Evolutionary conservation across 2,113 vertebrate genomes (phyloP).

Genomic region (Corythaixoides concolor): DNA sequence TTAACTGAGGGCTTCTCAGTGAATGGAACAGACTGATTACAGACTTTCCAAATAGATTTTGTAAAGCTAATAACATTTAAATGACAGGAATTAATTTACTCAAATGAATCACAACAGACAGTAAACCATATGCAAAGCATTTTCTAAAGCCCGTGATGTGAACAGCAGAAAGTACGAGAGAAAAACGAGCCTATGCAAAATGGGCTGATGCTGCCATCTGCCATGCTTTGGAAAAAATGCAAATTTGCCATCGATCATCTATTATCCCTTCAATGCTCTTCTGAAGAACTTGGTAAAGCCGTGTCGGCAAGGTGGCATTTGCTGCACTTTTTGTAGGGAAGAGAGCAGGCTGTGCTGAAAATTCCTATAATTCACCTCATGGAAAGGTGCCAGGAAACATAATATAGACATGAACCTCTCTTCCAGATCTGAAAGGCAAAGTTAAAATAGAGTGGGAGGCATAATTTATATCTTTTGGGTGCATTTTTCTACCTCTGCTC

Average conservation of each 20-base stretch:
- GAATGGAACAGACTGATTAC: background rate
- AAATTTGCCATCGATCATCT: background rate
- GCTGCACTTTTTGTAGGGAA: background rate
- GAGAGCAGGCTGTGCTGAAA: background rate
- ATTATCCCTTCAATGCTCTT: background rate
- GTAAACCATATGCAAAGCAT: constrained; percentile 23
- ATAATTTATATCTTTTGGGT: background rate
- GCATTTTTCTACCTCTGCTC: background rate
- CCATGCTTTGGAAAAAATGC: constrained; percentile 39
- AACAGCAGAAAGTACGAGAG: background rate
- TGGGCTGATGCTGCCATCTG: constrained; percentile 32
- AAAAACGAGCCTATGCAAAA: constrained; percentile 26
- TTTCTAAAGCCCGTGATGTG: background rate
- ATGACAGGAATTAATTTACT: background rate
- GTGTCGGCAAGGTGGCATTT: background rate
- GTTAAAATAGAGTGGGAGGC: background rate
- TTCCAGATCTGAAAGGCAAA: background rate
- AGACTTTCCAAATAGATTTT: background rate
- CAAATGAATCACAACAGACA: constrained; percentile 21
- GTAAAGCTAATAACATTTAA: constrained; percentile 9
- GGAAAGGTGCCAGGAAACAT: background rate
- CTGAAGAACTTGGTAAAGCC: background rate
- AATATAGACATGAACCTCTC: background rate
- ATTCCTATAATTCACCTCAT: background rate
- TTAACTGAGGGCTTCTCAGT: background rate